These are phyloP conservation scores for Yponomeuta cagnagella DNA, from an alignment of 2,888 invertebrate genomes.

Conservation along the genomic window DNA sequence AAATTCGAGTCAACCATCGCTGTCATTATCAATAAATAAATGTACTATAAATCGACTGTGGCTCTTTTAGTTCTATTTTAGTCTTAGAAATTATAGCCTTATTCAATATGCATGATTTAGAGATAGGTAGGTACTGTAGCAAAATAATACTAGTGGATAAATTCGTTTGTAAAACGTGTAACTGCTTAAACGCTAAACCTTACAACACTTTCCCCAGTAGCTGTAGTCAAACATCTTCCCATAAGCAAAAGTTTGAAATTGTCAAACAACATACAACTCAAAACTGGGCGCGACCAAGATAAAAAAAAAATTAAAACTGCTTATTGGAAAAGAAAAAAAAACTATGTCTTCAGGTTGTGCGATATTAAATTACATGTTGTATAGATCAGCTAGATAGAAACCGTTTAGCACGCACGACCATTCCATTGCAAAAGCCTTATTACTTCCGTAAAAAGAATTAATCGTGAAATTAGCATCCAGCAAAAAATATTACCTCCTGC, in stretches of 20 bases:
- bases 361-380: not conserved
- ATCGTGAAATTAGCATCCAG: not conserved
- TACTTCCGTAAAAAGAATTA: not conserved
- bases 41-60: constrained; percentile 61
- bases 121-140: not conserved
- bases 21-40: constrained; percentile 76
- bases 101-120: constrained; percentile 1
- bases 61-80: constrained; percentile 37
- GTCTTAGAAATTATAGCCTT: constrained; percentile 21
- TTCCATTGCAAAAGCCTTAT: not conserved
- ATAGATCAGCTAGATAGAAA: not conserved
- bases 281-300: too few species aligned
- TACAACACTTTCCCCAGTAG: too few species aligned
- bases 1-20: constrained; percentile 72
- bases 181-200: too few species aligned
- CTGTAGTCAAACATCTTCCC: too few species aligned
- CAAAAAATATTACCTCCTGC: not conserved
- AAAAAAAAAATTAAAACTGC: too few species aligned
- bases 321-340: too few species aligned
- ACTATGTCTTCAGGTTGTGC: too few species aligned
- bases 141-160: not conserved
- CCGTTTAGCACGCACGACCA: not conserved
- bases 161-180: too few species aligned
- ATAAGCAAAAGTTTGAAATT: too few species aligned
- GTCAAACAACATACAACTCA: too few species aligned